Conservation (phyloP, 1,140 invertebrate genomes). For the Penaeus chinensis region DNA sequence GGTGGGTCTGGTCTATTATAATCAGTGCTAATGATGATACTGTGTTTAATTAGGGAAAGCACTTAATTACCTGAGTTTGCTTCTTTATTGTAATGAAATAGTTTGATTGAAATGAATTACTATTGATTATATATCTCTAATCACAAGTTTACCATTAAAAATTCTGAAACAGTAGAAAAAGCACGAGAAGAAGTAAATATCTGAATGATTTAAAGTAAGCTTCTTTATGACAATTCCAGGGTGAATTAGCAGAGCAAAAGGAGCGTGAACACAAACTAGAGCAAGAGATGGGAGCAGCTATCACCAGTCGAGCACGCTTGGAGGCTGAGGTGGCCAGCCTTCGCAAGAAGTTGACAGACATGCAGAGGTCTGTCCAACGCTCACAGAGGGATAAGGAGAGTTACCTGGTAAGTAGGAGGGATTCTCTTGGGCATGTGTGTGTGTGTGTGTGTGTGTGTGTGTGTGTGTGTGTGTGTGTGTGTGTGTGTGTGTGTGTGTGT, state of each 20-base stretch:
- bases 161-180: too few species aligned
- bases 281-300: slow-evolving; percentile 50
- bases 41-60: too few species aligned
- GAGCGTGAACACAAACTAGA: slow-evolving; percentile 42
- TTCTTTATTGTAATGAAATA: too few species aligned
- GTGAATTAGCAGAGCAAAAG: slow-evolving; percentile 46
- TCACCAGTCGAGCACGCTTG: slow-evolving; percentile 34
- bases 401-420: slow-evolving; percentile 30
- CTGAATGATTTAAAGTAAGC: neutral
- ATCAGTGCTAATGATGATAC: too few species aligned
- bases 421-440: neutral
- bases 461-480: too few species aligned
- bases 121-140: too few species aligned
- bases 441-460: too few species aligned
- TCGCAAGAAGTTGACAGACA: slow-evolving; percentile 42
- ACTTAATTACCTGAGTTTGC: too few species aligned
- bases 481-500: neutral
- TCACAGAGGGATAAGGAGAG: slow-evolving; percentile 50
- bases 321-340: slow-evolving; percentile 39
- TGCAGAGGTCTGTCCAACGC: slow-evolving; percentile 41
- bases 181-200: too few species aligned
- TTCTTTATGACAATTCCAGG: slow-evolving; percentile 1
- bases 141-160: too few species aligned
- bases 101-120: too few species aligned
- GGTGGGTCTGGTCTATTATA: too few species aligned